Evolutionary conservation across 2,888 invertebrate genomes (phyloP), one percentile per base, ranked within the genome.

Genomic region (Oscheius sp.): DNA sequence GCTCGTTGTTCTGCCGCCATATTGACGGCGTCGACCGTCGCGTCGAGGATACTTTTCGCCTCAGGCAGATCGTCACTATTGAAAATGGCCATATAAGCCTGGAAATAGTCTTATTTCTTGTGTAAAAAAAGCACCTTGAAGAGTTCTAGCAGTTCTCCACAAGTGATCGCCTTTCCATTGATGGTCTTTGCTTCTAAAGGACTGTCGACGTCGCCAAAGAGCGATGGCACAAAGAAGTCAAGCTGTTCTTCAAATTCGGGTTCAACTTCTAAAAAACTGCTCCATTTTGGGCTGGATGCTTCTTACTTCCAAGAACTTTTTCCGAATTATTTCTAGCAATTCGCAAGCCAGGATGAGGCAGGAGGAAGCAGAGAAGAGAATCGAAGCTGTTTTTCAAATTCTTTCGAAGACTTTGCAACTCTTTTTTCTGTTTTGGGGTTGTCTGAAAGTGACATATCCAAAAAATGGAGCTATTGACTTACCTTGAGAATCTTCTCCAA

Each of bases 291-390:
- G n/a, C n/a, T n/a, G n/a, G n/a, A n/a, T n/a, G n/a, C n/a, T 27
- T 27, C 35, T 3, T 43, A 61, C 61, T 97, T 92, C 90, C 9
- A 90, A 90, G 73, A 75, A 82, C 46, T 25, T 59, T 70, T n/a
- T 70, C 45, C 21, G 56, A 59, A 59, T 61, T 61, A 91, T 95
- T 95, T 75, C 96, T 96, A 82, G 97, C 96, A 72, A 98, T 97
- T 89, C 93, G 93, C 35, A 96, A 92, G 16, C 98, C 97, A 0
- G 98, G 98, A 91, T 98, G 97, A 64, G 98, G 98, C 94, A 98
- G 93, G 72, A 98, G 91, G 91, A 95, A 98, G 90, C 97, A 96
- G 23, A 94, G 94, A 84, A 97, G 95, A 89, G 95, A 94, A 9
- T 93, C 92, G 91, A 98, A 98, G 90, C 97, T 97, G 16, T 95